A percentile compares a stretch with the other conserved stretches of the same genome.
Conservation (phyloP, 1,140 invertebrate species). For the Neoseiulus cucumeris region DNA sequence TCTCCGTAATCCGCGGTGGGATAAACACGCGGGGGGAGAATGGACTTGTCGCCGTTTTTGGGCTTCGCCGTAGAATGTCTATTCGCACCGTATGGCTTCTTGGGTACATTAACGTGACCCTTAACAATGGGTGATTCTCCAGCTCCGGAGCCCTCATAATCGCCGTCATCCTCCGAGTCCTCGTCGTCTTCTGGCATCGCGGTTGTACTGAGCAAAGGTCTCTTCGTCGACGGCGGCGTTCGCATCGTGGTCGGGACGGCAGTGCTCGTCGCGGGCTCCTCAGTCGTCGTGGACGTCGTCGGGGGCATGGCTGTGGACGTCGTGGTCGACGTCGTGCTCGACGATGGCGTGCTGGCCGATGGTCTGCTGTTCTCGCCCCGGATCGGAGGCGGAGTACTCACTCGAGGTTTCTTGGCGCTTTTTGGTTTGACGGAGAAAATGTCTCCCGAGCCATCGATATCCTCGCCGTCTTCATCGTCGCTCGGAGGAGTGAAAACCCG, state of each 20-base stretch:
- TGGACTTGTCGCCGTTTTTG: too few species aligned
- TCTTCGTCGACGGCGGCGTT: background rate
- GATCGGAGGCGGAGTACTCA: background rate
- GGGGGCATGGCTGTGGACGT: background rate
- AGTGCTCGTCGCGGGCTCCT: background rate
- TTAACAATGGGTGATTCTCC: background rate
- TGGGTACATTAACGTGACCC: background rate
- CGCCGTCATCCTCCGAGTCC: background rate
- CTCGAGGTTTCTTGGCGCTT: background rate
- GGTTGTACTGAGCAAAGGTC: background rate
- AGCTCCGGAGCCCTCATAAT: background rate
- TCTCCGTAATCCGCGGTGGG: background rate
- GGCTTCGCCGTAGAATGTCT: too few species aligned
- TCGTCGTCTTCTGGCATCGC: conserved; percentile 8
- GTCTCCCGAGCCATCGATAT: background rate
- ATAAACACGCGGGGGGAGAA: too few species aligned
- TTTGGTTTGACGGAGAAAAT: background rate
- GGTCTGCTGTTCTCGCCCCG: background rate
- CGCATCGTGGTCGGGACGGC: background rate
- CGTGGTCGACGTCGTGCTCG: background rate
- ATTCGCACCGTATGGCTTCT: too few species aligned
- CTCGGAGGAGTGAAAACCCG: background rate
- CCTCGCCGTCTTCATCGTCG: conserved; percentile 4
- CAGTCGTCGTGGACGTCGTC: background rate
- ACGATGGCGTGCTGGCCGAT: background rate